Evolutionary conservation across 2,797 vertebrate genomes (phyloP), one percentile per base, ranked within the genome.

Genomic region (Thamnophis elegans): DNA sequence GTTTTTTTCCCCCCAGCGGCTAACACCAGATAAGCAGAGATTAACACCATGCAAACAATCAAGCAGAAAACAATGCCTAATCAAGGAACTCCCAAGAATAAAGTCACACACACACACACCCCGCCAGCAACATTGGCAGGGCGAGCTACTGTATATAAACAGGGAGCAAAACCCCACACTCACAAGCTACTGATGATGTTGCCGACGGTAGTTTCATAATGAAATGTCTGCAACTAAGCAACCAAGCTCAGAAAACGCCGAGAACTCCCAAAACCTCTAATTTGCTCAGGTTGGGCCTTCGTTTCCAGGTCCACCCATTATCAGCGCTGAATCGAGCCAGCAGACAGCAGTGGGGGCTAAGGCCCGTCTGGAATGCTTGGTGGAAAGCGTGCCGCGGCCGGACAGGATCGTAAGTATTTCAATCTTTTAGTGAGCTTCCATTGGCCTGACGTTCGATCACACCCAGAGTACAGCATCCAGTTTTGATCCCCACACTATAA

Each of bases 351-450:
- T 98, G 95, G 98, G 98, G 94, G 98, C 98, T 92, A 98, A 98
- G 90, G 98, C 98, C 93, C 98, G 98, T 93, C 97, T 99, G 89
- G 98, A 98, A 96, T 99, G 99, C 94, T 95, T 98, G 55, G 98
- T 99, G 96, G 98, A 97, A 90, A 98, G 98, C 94, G 98, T 98
- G 65, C 99, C 99, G 0, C 97, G 97, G 1, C 98, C 99, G 20
- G 98, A 99, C 89, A 98, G 98, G 87, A 98, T 99, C 93, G 98
- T 99, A 98, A 98, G 98, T 97, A 91, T 94, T 62, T 51, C 26
- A 6, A 7, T 22, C 7, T 1, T 22, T 11, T 36, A 36, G 26
- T 28, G n/a, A 54, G 9, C 9, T 53, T 12, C 73, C 73, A 28
- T 25, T 59, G 54, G 20, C 9, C 42, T 87, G 55, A 9, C 58